phyloP scores from a whole-genome alignment of 2,888 invertebrate species.

The Philopedon plagiatum region DNA sequence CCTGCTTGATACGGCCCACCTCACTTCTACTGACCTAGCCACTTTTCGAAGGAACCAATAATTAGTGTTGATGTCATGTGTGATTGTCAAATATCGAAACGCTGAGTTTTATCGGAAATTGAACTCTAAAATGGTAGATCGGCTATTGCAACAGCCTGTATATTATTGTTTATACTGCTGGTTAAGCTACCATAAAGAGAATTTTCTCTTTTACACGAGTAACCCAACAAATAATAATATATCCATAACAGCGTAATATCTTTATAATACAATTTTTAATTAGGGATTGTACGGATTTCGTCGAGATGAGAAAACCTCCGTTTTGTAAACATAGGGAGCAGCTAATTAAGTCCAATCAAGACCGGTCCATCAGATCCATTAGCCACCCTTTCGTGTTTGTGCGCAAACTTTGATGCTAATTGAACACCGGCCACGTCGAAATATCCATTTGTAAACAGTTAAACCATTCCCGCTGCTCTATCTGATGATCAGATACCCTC shows the following conservation, averaged over 20 bases:
- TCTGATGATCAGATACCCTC: conserved; percentile 17
- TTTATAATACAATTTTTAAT: conserved; percentile 34
- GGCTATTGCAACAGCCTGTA: too few species aligned
- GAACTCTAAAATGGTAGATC: too few species aligned
- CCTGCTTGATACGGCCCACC: too few species aligned
- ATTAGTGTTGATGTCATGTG: too few species aligned
- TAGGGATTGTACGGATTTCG: conserved; percentile 29
- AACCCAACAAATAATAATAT: too few species aligned
- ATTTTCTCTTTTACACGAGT: too few species aligned
- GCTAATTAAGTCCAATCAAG: conserved; percentile 76
- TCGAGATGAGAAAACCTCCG: conserved; percentile 54
- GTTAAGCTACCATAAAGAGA: too few species aligned
- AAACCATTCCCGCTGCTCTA: conserved; percentile 50
- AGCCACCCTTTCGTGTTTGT: conserved; percentile 69
- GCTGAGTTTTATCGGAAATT: too few species aligned
- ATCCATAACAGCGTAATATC: background rate
- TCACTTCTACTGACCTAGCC: too few species aligned
- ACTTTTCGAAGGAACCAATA: too few species aligned
- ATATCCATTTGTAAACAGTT: conserved; percentile 65
- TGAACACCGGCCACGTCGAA: conserved; percentile 64
- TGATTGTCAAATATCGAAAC: too few species aligned
- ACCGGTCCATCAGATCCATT: conserved; percentile 72
- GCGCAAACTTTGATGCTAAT: conserved; percentile 69
- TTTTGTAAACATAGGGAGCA: conserved; percentile 68
- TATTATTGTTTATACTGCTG: too few species aligned